Evolutionary conservation across 2,888 invertebrate genomes (phyloP).

Genomic region (Sinodicranocentrus sp.): DNA sequence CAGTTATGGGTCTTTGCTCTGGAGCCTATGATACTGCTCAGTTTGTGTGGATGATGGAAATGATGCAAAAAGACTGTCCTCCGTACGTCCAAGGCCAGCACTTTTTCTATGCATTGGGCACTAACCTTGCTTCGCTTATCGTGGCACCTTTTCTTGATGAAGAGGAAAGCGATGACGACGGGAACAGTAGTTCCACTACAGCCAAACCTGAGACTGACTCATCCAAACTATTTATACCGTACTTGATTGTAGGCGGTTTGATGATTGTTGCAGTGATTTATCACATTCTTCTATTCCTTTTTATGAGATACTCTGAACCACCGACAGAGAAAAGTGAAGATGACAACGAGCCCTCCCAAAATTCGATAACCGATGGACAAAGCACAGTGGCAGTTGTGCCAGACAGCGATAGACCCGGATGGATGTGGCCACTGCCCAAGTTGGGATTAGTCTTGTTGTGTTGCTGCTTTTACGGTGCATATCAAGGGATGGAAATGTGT

Average conservation of each 20-base stretch:
- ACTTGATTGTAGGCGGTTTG: slow-evolving; percentile 44
- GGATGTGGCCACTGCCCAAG: slow-evolving; percentile 45
- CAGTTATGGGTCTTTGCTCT: slow-evolving; percentile 51
- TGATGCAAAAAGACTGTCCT: slow-evolving; percentile 69
- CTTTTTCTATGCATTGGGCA: slow-evolving; percentile 59
- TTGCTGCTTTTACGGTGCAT: slow-evolving; percentile 60
- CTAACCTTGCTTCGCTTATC: slow-evolving; percentile 32
- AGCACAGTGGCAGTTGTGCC: background rate
- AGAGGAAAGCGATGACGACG: background rate
- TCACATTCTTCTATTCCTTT: slow-evolving; percentile 55
- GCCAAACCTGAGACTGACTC: background rate
- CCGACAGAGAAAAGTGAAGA: slow-evolving; percentile 35
- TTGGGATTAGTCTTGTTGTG: slow-evolving; percentile 25
- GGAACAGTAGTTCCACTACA: background rate
- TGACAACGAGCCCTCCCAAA: background rate
- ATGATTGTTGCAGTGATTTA: background rate
- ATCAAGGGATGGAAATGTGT: slow-evolving; percentile 71
- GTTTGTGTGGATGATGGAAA: slow-evolving; percentile 73
- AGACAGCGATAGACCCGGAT: background rate
- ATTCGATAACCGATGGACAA: background rate
- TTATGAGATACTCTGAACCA: slow-evolving; percentile 52
- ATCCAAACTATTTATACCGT: slow-evolving; percentile 51
- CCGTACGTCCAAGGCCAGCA: slow-evolving; percentile 70
- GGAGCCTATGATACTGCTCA: slow-evolving; percentile 70
- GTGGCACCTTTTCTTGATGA: slow-evolving; percentile 53